Conservation (phyloP, 2,797 vertebrate genomes). For the Columba guinea region DNA sequence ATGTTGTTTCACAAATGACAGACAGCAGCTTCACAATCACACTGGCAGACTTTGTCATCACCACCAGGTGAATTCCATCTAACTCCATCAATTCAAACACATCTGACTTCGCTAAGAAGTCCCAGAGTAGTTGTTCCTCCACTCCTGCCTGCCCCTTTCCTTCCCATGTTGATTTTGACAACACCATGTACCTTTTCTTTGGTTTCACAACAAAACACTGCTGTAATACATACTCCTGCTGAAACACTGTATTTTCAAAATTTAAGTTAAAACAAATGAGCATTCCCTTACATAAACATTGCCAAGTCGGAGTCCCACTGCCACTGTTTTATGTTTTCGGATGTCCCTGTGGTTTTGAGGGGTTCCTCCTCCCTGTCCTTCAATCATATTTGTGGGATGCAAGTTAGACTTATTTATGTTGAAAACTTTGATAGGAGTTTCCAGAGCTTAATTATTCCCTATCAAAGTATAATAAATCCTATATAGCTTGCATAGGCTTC, state of each 20-base stretch:
- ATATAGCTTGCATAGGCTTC: not conserved
- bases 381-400: not conserved
- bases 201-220: not conserved
- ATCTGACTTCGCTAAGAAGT: not conserved
- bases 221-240: not conserved
- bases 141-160: not conserved
- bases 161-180: not conserved
- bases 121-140: not conserved
- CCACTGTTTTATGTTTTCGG: not conserved
- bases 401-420: slow-evolving; percentile 1
- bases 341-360: not conserved
- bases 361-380: not conserved
- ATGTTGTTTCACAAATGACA: fast-evolving
- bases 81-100: not conserved
- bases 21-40: not conserved
- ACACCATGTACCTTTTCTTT: not conserved
- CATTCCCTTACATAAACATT: not conserved
- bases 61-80: not conserved
- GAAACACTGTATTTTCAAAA: not conserved
- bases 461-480: not conserved
- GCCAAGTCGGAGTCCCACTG: not conserved
- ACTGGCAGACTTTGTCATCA: not conserved
- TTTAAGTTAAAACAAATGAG: not conserved
- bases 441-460: slow-evolving; percentile 7
- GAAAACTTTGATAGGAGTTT: not conserved